Percentiles rank a stretch among this genome's conserved stretches.
Evolutionary conservation across 1,140 invertebrate species (phyloP).

Genomic region (Anoplolepis gracilipes): DNA sequence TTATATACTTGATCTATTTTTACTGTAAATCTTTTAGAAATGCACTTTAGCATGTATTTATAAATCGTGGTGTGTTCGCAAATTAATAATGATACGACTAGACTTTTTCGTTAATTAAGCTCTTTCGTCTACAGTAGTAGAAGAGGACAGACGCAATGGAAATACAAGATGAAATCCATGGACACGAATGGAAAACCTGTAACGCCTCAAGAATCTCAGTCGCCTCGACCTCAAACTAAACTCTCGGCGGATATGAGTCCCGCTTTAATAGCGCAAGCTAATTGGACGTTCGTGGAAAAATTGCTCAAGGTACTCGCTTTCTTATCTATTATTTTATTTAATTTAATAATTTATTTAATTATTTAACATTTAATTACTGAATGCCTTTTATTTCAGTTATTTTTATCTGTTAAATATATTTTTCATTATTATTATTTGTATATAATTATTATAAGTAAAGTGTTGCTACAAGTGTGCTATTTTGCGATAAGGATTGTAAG

Average conservation of each 20-base stretch:
- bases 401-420: slow-evolving; percentile 1
- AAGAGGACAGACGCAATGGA: slow-evolving; percentile 84
- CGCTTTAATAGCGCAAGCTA: slow-evolving; percentile 97
- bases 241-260: slow-evolving; percentile 89
- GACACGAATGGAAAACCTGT: slow-evolving; percentile 82
- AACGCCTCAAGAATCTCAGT: slow-evolving; percentile 82
- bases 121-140: slow-evolving; percentile 76
- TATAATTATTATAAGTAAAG: slow-evolving; percentile 18
- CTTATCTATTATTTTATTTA: slow-evolving; percentile 4
- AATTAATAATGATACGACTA: not conserved
- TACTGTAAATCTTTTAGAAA: not conserved
- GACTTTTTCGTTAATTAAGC: not conserved
- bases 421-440: not conserved
- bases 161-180: slow-evolving; percentile 85
- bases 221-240: slow-evolving; percentile 85
- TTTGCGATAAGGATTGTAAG: slow-evolving; percentile 91
- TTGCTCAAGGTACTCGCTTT: slow-evolving; percentile 92
- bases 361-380: not conserved
- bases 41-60: not conserved
- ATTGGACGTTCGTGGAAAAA: slow-evolving; percentile 99
- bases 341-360: too few species aligned
- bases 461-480: slow-evolving; percentile 12
- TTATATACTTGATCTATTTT: slow-evolving; percentile 9
- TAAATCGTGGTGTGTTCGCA: not conserved
- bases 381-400: not conserved